Conservation (phyloP, 1,140 invertebrate genomes). For the Micrasema minimum region DNA sequence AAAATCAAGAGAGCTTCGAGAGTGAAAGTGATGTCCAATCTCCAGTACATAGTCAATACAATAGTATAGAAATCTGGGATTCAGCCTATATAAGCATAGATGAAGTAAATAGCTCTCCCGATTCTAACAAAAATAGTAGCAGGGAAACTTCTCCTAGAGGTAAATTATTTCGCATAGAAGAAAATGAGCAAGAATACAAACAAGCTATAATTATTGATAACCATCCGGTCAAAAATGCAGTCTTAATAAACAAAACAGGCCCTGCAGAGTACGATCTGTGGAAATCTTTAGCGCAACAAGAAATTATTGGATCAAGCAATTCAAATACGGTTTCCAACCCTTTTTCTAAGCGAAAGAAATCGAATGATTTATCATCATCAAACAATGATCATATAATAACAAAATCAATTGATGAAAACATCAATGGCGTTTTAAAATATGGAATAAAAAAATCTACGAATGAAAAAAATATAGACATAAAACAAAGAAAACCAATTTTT, state of each 20-base stretch:
- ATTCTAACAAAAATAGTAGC: slow-evolving; percentile 60
- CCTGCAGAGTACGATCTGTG: slow-evolving; percentile 62
- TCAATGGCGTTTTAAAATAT: no score
- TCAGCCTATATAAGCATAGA: slow-evolving; percentile 67
- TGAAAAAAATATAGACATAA: no score
- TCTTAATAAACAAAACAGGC: slow-evolving; percentile 55
- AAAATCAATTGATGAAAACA: no score
- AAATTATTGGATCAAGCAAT: neutral
- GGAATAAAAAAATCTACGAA: no score
- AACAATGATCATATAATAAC: no score
- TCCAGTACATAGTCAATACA: neutral
- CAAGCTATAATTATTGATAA: neutral
- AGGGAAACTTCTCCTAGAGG: slow-evolving; percentile 56
- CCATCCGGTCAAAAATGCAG: neutral
- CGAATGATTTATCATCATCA: no score
- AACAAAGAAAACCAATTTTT: neutral
- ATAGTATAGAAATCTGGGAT: slow-evolving; percentile 63
- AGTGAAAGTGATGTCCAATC: slow-evolving; percentile 13
- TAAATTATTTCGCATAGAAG: slow-evolving; percentile 57
- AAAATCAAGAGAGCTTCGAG: slow-evolving; percentile 8
- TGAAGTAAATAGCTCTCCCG: slow-evolving; percentile 61
- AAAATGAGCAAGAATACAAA: slow-evolving; percentile 40
- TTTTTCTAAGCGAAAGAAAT: no score
- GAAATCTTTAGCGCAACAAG: slow-evolving; percentile 37
- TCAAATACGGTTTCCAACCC: no score